Percentiles rank a stretch among this genome's conserved stretches.
These are phyloP conservation scores for Apogon hyalosoma DNA, from an alignment of 2,797 vertebrate species.

Conservation along the genomic window DNA sequence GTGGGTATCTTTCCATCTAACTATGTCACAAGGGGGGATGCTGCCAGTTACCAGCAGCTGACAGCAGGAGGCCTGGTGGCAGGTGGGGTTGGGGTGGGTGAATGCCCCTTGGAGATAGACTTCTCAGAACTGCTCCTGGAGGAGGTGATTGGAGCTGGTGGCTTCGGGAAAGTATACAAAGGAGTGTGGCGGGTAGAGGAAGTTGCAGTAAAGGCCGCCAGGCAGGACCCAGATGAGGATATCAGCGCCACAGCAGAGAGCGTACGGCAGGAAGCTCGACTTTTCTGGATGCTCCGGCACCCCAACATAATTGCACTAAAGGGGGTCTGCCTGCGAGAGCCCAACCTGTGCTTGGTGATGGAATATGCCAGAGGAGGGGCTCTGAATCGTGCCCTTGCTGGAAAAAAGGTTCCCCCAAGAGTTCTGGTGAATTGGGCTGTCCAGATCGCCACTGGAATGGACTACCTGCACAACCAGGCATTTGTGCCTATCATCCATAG, in stretches of 20 bases:
- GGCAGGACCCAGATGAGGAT: conserved; percentile 92
- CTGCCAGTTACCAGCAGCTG: conserved; percentile 78
- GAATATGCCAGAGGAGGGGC: conserved; percentile 92
- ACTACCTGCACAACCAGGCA: conserved; percentile 92
- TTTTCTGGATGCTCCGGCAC: conserved; percentile 92
- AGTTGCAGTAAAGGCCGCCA: conserved; percentile 92
- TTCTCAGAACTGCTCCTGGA: conserved; percentile 89
- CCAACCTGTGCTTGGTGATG: conserved; percentile 94
- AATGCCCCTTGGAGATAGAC: conserved; percentile 88
- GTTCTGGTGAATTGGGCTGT: conserved; percentile 96
- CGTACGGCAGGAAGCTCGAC: conserved; percentile 91
- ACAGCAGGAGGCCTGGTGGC: conserved; percentile 77
- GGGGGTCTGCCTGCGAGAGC: conserved; percentile 90
- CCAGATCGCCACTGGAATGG: conserved; percentile 93
- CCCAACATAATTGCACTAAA: conserved; percentile 91
- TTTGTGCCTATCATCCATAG: conserved; percentile 93
- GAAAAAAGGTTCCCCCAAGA: conserved; percentile 90
- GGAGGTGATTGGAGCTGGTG: conserved; percentile 93
- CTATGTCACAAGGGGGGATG: conserved; percentile 87
- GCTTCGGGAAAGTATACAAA: conserved; percentile 93
- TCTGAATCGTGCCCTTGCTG: conserved; percentile 89
- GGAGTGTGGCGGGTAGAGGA: conserved; percentile 88
- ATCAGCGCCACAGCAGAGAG: conserved; percentile 89
- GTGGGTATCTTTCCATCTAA: conserved; percentile 94
- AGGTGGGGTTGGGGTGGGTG: conserved; percentile 69